Evolutionary conservation across 2,797 vertebrate species (phyloP), one percentile per base, ranked within the genome.

Genomic region (Silurus aristotelis): DNA sequence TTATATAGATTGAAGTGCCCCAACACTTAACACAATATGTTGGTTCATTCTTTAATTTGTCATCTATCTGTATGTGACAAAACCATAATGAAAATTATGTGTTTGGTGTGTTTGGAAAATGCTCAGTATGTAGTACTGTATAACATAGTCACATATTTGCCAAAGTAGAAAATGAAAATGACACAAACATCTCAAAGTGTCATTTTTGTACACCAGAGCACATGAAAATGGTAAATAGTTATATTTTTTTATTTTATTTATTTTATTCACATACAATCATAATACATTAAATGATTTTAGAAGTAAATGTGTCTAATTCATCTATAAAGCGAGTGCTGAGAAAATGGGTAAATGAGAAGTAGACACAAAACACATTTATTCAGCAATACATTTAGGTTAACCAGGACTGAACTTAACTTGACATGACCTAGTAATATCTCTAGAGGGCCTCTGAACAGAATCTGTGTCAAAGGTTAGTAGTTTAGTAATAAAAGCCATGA

Each of bases 401-500:
- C 5, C n/a, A 52, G 46, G 52, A 60, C 64, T 38, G 72, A 64
- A 73, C 27, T 72, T 9, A 38, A 70, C 19, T 72, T 67, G 68
- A 31, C 46, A 55, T 63, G 83, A 58, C 48, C 27, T 13, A 38
- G 52, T 43, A n/a, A 61, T 60, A 31, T 58, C 73, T 68, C 60
- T 13, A 66, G 43, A 9, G 52, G 25, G 58, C 20, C 75, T 77
- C 60, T 66, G 48, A 84, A 66, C 46, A 9, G 55, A 17, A 68
- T 68, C 48, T 84, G 72, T 84, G 73, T 67, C 58, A 72, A 64
- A 85, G 27, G 56, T 31, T 52, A 48, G 67, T 63, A 46, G 61
- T 80, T 85, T 48, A 55, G 55, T 27, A 27, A 84, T 79, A 48
- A 46, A 79, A 60, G 56, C 12, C 15, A 31, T 76, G 9, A 8